Percentiles rank a stretch among this genome's conserved stretches.
phyloP scores from a whole-genome alignment of 2,113 vertebrate species.

The Vulpes ferrilata region DNA sequence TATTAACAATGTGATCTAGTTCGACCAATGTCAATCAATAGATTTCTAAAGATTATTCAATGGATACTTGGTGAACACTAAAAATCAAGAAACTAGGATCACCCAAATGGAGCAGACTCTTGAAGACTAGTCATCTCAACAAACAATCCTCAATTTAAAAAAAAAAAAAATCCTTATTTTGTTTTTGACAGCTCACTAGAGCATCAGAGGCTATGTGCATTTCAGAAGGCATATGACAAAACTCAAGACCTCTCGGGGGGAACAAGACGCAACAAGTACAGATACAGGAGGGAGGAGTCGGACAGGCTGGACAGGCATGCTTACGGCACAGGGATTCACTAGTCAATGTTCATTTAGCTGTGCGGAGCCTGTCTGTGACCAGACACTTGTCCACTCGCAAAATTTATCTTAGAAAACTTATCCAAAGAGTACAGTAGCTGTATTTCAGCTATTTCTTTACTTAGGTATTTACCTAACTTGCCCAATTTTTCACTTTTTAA shows the following conservation, averaged over 20 bases:
- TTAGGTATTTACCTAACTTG: too few species aligned
- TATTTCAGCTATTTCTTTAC: not conserved
- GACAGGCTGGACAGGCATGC: not conserved
- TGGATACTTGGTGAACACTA: not conserved
- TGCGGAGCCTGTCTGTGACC: too few species aligned
- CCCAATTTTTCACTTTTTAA: not conserved
- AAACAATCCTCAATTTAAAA: not conserved
- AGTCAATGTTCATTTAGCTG: not conserved
- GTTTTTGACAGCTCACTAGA: not conserved
- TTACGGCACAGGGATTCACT: not conserved
- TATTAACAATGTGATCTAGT: not conserved
- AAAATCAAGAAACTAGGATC: not conserved
- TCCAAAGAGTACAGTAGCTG: not conserved
- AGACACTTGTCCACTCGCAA: not conserved
- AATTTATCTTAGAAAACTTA: not conserved
- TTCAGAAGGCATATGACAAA: not conserved
- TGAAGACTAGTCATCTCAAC: not conserved
- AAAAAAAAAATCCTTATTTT: not conserved
- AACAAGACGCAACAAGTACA: accelerated
- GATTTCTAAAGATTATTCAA: not conserved
- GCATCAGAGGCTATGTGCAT: not conserved
- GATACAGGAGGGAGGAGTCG: not conserved
- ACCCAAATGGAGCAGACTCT: not conserved
- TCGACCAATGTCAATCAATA: not conserved
- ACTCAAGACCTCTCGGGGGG: not conserved